Evolutionary conservation across 2,888 invertebrate species (phyloP), one percentile per base, ranked within the genome.

Genomic region (Cataglyphis altisquamis): DNA sequence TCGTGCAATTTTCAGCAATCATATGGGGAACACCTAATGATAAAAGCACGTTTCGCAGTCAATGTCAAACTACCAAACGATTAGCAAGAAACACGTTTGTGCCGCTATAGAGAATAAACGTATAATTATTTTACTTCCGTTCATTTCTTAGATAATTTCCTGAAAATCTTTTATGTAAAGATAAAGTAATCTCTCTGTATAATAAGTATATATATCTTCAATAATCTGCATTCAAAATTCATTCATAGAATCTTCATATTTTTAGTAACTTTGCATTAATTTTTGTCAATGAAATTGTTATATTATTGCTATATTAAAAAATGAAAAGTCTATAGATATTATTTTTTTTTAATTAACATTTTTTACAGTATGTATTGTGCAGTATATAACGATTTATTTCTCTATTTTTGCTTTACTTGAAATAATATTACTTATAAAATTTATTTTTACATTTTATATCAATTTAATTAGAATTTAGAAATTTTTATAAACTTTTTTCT

Each of bases 11-110:
- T 41, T 60, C 57, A 57, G 41, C 66, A 21, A 57, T 45, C 68
- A 32, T 60, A 70, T 60, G 68, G 3, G 9, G 52, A 66, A 75
- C 64, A 62, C 70, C 72, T 84, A 70, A 81, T 52, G 60, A 68
- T 55, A 62, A 82, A 83, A 81, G 55, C 60, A 36, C 63, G 48
- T 77, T 67, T 88, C 81, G 57, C 62, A 74, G 83, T 88, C 89
- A 90, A 86, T 90, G 89, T 91, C 85, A 87, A 87, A 87, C 55
- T 85, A 82, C 74, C 64, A 64, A 52, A 73, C 73, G 85, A 80
- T 90, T 82, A 74, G 74, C 68, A 70, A 67, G 68, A 78, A 88
- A 80, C 36, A 81, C 62, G 78, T 84, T 87, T 75, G 70, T 77
- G 8, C 12, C 18, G 10, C n/a, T 15, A 45, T 32, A 57, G 57